phyloP scores from a whole-genome alignment of 1,140 invertebrate species.

The Listronotus bonariensis region DNA sequence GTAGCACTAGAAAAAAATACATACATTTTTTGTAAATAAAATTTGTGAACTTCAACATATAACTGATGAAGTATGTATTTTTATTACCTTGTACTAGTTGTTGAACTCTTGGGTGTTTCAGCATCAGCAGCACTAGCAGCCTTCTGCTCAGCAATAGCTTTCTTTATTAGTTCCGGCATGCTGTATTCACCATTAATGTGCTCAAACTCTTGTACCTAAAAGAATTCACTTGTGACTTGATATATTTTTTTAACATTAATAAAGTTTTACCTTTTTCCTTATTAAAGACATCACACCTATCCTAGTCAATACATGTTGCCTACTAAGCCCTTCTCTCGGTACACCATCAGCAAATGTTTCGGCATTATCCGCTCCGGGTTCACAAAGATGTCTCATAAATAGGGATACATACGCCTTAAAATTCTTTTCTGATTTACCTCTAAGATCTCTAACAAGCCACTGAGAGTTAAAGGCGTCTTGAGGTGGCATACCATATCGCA shows the following conservation, averaged over 20 bases:
- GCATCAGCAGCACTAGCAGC: conserved; percentile 33
- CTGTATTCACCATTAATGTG: conserved; percentile 97
- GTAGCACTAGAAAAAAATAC: conserved; percentile 57
- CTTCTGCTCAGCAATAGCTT: conserved; percentile 53
- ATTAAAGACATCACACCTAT: conserved; percentile 99
- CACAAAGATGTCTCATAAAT: conserved; percentile 99
- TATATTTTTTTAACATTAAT: no score
- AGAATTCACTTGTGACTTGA: not conserved
- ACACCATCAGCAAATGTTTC: conserved; percentile 99
- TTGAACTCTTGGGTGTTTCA: conserved; percentile 58
- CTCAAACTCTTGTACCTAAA: conserved; percentile 90
- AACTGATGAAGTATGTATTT: no score
- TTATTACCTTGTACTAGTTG: conserved; percentile 32
- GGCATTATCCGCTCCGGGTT: conserved; percentile 96
- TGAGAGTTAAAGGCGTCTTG: conserved; percentile 97
- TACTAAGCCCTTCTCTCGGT: conserved; percentile 94
- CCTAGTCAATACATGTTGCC: conserved; percentile 96
- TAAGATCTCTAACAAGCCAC: conserved; percentile 95
- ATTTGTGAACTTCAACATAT: no score
- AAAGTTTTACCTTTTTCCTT: conserved; percentile 82
- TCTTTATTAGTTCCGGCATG: conserved; percentile 88
- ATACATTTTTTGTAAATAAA: no score
- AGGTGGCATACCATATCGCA: conserved; percentile 99
- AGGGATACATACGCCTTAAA: conserved; percentile 98
- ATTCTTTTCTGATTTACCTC: conserved; percentile 98